Percentiles rank a stretch among this genome's conserved stretches.
phyloP scores from a whole-genome alignment of 2,113 vertebrate species.

The Amblyopsis rosae region DNA sequence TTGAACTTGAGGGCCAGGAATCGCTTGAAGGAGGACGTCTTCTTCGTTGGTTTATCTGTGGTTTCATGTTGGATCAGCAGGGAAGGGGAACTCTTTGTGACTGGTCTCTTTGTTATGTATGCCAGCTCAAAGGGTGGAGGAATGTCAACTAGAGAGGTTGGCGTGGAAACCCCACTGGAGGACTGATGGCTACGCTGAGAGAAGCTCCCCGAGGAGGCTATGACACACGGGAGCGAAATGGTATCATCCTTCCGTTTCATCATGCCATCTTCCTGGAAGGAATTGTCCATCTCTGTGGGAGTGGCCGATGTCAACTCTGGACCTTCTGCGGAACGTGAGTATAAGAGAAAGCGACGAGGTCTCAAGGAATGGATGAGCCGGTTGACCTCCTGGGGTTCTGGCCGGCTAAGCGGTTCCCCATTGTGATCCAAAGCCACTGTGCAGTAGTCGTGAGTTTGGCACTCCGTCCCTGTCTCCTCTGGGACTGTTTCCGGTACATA shows the following conservation, averaged over 20 bases:
- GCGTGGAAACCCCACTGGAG: constrained; percentile 84
- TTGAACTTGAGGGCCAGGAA: constrained; percentile 92
- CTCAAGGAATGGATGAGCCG: constrained; percentile 77
- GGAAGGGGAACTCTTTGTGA: constrained; percentile 95
- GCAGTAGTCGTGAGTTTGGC: constrained; percentile 72
- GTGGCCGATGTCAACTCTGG: constrained; percentile 76
- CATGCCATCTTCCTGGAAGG: constrained; percentile 71
- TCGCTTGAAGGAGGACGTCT: constrained; percentile 94
- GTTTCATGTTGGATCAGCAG: constrained; percentile 87
- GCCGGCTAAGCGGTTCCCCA: constrained; percentile 57
- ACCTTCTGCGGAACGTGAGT: constrained; percentile 87
- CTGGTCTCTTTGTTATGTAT: constrained; percentile 93
- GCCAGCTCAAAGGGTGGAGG: constrained; percentile 96
- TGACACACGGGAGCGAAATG: constrained; percentile 86
- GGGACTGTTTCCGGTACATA: constrained; percentile 96
- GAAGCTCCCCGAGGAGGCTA: constrained; percentile 90
- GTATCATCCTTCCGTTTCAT: constrained; percentile 84
- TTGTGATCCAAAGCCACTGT: constrained; percentile 74
- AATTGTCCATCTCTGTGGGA: constrained; percentile 73
- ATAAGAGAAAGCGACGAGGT: constrained; percentile 83
- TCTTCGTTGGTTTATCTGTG: constrained; percentile 87
- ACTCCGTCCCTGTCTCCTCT: constrained; percentile 88
- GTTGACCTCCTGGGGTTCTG: constrained; percentile 68
- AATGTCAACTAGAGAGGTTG: constrained; percentile 88
- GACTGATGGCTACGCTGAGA: constrained; percentile 83